Evolutionary conservation across 2,797 vertebrate genomes (phyloP), one percentile per base, ranked within the genome.

Genomic region (Peromyscus aztecus): DNA sequence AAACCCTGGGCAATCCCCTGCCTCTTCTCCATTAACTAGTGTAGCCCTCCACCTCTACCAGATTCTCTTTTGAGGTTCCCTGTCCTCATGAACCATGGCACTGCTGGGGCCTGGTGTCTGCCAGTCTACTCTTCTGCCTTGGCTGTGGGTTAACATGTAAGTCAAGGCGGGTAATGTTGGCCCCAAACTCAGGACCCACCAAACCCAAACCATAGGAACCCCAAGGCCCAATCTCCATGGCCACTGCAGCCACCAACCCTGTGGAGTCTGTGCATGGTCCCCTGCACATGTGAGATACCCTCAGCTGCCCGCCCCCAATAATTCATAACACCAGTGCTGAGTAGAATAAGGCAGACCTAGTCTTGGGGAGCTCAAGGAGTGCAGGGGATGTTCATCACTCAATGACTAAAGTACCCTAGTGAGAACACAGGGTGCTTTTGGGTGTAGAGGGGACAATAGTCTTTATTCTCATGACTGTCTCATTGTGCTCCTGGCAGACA

Each of bases 331-430:
- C 55, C 55, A 55, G 14, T 2, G 2, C 40, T 23, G 40, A 83
- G 61, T 34, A 55, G 14, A n/a, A 14, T 7, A 2, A 52, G 24
- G 46, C 31, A 40, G 16, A 12, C 29, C 34, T 43, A 24, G 40
- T 31, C 55, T 59, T 3, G 40, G 27, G 40, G 0, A n/a, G 34
- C 63, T 55, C 43, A 27, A 52, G 65, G 6, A 7, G 46, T 1
- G n/a, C 9, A 14, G 61, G 55, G 29, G 10, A 34, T 4, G 6
- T 31, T 12, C 19, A 75, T 29, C 40, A 13, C 87, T 59, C 49
- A 43, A 4, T 0, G 0, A 16, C 1, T 37, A 14, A 11, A 11
- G 52, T 14, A 11, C 27, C 14, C 37, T 40, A 29, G 11, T 4
- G n/a, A 40, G 23, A 52, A 43, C 23, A 1, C 0, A 19, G 16